These are phyloP conservation scores for Hemaris fuciformis DNA, from an alignment of 2,888 invertebrate genomes.

Conservation along the genomic window DNA sequence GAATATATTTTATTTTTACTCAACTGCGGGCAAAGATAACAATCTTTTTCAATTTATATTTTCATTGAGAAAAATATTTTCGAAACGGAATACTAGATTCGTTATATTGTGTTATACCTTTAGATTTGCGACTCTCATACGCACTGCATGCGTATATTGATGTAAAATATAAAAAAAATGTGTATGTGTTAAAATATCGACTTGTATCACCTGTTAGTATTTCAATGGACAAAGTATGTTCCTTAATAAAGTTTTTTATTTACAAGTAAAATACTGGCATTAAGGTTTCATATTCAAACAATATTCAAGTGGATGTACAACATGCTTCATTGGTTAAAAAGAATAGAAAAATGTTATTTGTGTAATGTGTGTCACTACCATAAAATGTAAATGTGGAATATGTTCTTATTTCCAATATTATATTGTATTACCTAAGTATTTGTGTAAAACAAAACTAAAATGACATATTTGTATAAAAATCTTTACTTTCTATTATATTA, in stretches of 20 bases:
- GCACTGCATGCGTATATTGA: conserved; percentile 18
- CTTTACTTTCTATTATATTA: conserved; percentile 72
- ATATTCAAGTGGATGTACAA: conserved; percentile 18
- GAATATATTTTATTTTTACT: too few relatives aligned
- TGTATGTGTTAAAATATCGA: conserved; percentile 19
- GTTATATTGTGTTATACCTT: background rate
- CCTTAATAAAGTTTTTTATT: conserved; percentile 76
- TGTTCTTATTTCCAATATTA: conserved; percentile 62
- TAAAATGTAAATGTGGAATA: conserved; percentile 40
- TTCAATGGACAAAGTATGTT: conserved; percentile 54
- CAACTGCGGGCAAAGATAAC: too few relatives aligned
- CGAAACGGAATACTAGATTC: background rate
- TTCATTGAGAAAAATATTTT: conserved; percentile 6
- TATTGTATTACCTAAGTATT: conserved; percentile 51
- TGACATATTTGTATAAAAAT: conserved; percentile 77
- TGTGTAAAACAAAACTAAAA: conserved; percentile 65
- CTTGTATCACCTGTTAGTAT: conserved; percentile 36
- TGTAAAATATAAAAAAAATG: conserved; percentile 17
- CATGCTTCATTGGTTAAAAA: conserved; percentile 23
- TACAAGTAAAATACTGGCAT: conserved; percentile 70
- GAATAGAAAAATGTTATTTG: conserved; percentile 28
- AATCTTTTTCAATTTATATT: conserved; percentile 2
- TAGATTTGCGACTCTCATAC: conserved; percentile 1
- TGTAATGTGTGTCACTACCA: conserved; percentile 25
- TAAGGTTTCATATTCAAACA: conserved; percentile 55